Base-by-base conservation (phyloP, 2,113 vertebrate genomes). In the Oreotrochilus melanogaster region DNA sequence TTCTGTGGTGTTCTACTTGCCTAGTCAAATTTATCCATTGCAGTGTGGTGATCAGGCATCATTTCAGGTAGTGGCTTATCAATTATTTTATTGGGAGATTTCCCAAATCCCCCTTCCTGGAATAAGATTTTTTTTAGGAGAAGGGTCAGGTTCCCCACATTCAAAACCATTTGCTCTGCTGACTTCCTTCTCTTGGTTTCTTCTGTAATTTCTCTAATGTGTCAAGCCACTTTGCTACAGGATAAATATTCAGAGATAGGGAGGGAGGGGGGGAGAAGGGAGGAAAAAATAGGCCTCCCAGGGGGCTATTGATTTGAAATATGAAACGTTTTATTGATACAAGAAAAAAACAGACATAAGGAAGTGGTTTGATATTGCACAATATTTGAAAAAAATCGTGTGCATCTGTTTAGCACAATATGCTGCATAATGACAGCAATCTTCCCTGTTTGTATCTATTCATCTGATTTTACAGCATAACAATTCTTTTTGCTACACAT, bases 21-120 rank as follows among this genome's bases (percentile, higher is more conserved):
- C 98, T 98, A 98, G 73, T 98, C 98, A 94, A 98, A 98, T 97
- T 98, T 98, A 96, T 98, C 98, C 78, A 98, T 81, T 33, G 98
- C 98, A 67, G 98, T 95, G 6, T 96, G 97, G 23, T 98, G 89
- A 95, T 98, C 98, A 43, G 98, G 98, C 53, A 98, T 97, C 97
- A 96, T 98, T 87, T 98, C 98, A 14, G 98, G 98, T 33, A 97
- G 98, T 66, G 97, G 98, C 83, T 98, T 98, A 43, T 98, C 98
- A 71, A 98, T 98, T 96, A 98, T 98, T 98, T 98, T 98, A 88
- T 98, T 98, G 43, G 98, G 54, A 97, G 71, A 97, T 98, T 97
- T 99, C 98, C 89, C 98, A 97, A 96, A 98, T 98, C 11, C 97
- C 98, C 98, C 97, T 98, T 97, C 98, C 97, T 33, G 98, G 97